Percentiles rank a stretch among this genome's conserved stretches.
Evolutionary conservation across 2,797 vertebrate genomes (phyloP).

Genomic region (Nyctalus aviator): DNA sequence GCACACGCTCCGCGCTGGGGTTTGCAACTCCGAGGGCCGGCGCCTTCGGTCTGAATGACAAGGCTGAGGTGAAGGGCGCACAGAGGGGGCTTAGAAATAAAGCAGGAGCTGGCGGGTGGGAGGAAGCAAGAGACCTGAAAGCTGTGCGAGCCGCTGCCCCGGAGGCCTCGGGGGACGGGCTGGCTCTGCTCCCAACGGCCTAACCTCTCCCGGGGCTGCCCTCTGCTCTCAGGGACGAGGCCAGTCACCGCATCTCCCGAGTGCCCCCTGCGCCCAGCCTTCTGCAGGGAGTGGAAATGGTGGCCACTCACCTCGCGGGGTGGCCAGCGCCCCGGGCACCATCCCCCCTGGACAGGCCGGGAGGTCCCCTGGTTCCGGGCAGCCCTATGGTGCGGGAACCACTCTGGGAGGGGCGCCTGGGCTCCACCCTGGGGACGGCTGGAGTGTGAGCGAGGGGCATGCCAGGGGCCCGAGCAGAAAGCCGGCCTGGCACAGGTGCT

Average conservation of each 20-base stretch:
- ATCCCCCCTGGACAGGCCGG: not conserved
- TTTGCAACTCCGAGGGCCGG: not conserved
- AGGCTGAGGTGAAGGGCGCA: constrained; percentile 19
- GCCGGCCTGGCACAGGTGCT: not conserved
- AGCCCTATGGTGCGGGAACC: not conserved
- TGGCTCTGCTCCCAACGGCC: not conserved
- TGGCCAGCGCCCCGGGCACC: not conserved
- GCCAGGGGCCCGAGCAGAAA: not conserved
- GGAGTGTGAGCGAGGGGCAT: too few species aligned
- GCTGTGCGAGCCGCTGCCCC: not conserved
- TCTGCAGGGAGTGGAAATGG: not conserved
- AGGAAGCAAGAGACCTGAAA: constrained; percentile 47
- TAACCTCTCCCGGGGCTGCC: not conserved
- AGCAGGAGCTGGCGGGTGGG: not conserved
- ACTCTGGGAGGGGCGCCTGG: not conserved
- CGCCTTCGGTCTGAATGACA: not conserved
- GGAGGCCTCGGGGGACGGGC: not conserved
- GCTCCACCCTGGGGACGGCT: not conserved
- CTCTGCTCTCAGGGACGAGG: not conserved
- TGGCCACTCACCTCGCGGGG: not conserved
- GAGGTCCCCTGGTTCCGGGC: not conserved
- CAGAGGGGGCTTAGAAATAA: not conserved
- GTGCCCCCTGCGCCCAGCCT: not conserved
- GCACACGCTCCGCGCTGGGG: not conserved
- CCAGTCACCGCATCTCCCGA: not conserved